A percentile compares a stretch with the other conserved stretches of the same genome.
phyloP scores from a whole-genome alignment of 2,113 vertebrate species.

The Oncorhynchus masou region DNA sequence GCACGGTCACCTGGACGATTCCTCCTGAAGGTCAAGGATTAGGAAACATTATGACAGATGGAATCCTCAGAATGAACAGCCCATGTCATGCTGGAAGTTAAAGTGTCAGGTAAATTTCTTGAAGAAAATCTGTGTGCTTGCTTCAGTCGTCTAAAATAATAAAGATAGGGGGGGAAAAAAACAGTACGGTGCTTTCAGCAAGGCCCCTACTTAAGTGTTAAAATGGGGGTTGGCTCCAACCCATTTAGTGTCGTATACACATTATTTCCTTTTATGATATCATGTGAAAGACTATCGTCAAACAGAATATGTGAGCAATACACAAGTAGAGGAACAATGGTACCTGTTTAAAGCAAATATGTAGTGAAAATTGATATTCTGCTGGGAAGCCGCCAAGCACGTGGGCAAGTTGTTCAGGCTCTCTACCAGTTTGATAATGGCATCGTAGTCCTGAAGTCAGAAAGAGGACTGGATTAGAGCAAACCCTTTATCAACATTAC shows the following conservation, averaged over 20 bases:
- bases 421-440: conserved; percentile 86
- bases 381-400: conserved; percentile 77
- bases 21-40: conserved; percentile 67
- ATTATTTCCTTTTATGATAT: background rate
- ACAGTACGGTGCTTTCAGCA: too few species aligned
- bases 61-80: too few species aligned
- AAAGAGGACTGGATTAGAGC: conserved; percentile 31
- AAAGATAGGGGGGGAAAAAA: too few species aligned
- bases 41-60: too few species aligned
- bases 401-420: conserved; percentile 82
- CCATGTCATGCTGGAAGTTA: too few species aligned
- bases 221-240: too few species aligned
- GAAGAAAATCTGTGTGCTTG: too few species aligned
- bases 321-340: background rate
- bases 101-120: too few species aligned
- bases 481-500: conserved; percentile 22
- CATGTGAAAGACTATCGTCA: background rate
- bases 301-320: background rate
- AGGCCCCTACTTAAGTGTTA: too few species aligned
- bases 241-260: too few species aligned
- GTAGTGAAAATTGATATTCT: conserved; percentile 88
- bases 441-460: conserved; percentile 78
- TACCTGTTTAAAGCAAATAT: conserved; percentile 91
- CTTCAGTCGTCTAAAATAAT: too few species aligned
- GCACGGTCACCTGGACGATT: conserved; percentile 81